These are phyloP conservation scores for Geotrypetes seraphini DNA, from an alignment of 2,797 vertebrate species.

Conservation along the genomic window DNA sequence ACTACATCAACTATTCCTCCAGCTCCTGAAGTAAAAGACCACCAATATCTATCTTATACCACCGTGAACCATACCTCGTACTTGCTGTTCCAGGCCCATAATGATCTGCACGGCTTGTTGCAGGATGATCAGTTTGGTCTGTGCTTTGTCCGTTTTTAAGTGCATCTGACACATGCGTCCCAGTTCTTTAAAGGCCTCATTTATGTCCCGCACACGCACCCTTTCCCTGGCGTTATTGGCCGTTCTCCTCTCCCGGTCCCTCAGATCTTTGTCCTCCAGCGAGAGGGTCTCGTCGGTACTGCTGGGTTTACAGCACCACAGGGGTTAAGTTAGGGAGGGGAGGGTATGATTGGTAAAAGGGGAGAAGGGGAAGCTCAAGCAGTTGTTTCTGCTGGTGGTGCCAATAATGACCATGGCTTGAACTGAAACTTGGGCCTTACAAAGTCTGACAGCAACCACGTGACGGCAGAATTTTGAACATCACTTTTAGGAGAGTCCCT, in stretches of 20 bases:
- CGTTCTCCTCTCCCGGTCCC: constrained; percentile 89
- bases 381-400: constrained; percentile 26
- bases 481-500: rapidly evolving
- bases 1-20: no score
- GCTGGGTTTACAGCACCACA: constrained; percentile 60
- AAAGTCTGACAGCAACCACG: constrained; percentile 15
- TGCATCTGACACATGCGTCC: constrained; percentile 97
- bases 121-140: constrained; percentile 97
- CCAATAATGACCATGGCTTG: constrained; percentile 19
- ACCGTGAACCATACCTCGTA: constrained; percentile 87
- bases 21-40: constrained; percentile 3
- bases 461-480: rapidly evolving
- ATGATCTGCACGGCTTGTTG: constrained; percentile 98
- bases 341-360: constrained; percentile 17
- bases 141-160: constrained; percentile 97
- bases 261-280: constrained; percentile 94
- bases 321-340: constrained; percentile 40
- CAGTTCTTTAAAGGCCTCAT: constrained; percentile 98
- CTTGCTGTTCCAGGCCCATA: constrained; percentile 97
- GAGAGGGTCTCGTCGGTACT: constrained; percentile 87
- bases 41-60: constrained; percentile 20
- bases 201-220: constrained; percentile 96
- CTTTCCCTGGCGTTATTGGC: constrained; percentile 96
- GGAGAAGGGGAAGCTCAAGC: neutral
- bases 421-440: constrained; percentile 23